Conservation (phyloP, 2,888 invertebrate genomes). For the Beris morrisii region DNA sequence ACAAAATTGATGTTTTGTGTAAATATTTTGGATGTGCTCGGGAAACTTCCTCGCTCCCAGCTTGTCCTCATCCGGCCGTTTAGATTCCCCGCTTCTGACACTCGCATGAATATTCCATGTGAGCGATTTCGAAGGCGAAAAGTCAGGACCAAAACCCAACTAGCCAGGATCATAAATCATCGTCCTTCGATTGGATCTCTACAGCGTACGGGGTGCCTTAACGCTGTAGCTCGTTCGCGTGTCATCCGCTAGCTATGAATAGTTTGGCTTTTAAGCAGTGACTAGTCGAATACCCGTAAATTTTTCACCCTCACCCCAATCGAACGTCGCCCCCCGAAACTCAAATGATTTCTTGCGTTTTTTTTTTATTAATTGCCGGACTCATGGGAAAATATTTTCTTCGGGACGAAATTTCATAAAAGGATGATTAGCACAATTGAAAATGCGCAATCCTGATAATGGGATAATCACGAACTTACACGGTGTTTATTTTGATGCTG, state of each 20-base stretch:
- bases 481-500: conserved; percentile 33
- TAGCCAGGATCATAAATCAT: conserved; percentile 27
- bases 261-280: conserved; percentile 27
- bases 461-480: conserved; percentile 38
- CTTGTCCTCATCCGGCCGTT: conserved; percentile 6
- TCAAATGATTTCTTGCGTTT: conserved; percentile 4
- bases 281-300: conserved; percentile 10
- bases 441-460: conserved; percentile 35
- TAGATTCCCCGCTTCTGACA: conserved; percentile 21
- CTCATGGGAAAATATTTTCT: conserved; percentile 32
- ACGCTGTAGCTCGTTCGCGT: conserved; percentile 3
- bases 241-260: conserved; percentile 24
- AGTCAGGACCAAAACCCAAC: conserved; percentile 11
- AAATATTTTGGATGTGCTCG: conserved; percentile 37
- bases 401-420: conserved; percentile 32
- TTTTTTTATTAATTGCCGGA: conserved; percentile 29
- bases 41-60: conserved; percentile 14
- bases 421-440: conserved; percentile 38
- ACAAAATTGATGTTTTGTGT: conserved; percentile 35
- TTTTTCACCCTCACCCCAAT: conserved; percentile 12
- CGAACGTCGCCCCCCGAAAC: background rate
- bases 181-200: conserved; percentile 29
- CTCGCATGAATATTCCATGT: conserved; percentile 1
- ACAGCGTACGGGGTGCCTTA: conserved; percentile 6
- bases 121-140: conserved; percentile 4